These are phyloP conservation scores for Fopius arisanus DNA, from an alignment of 1,140 invertebrate genomes.

Conservation along the genomic window DNA sequence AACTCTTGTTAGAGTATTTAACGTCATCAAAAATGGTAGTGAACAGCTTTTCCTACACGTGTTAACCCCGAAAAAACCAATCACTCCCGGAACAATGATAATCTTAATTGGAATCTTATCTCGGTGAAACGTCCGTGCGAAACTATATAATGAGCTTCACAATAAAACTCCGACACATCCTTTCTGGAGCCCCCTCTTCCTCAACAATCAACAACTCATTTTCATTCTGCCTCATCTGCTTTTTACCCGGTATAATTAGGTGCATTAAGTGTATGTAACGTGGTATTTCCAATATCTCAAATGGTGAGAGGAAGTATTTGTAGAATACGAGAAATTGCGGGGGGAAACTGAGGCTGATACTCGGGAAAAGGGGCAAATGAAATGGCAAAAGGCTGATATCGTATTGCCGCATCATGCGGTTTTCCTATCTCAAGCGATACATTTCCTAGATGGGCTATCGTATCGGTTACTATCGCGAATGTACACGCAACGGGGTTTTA, in stretches of 20 bases:
- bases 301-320: neutral
- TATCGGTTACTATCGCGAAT: conserved; percentile 23
- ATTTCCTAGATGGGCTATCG: conserved; percentile 42
- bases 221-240: neutral
- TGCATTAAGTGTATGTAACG: conserved; percentile 10
- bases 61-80: neutral
- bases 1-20: neutral
- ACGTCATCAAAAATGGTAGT: neutral
- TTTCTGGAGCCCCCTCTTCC: neutral
- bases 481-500: conserved; percentile 33
- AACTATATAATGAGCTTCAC: conserved; percentile 8
- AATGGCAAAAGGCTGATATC: conserved; percentile 9
- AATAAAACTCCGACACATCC: neutral
- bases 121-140: neutral
- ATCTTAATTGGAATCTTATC: conserved; percentile 31
- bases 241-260: conserved; percentile 19
- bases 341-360: neutral
- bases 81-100: conserved; percentile 15
- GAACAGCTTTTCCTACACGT: neutral
- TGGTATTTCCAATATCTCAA: neutral
- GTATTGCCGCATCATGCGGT: conserved; percentile 1
- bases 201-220: conserved; percentile 1
- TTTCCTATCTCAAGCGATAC: conserved; percentile 37
- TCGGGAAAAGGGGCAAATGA: neutral
- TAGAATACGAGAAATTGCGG: neutral